Conservation (phyloP, 2,113 vertebrate species). For the Notarius lentiginosus region DNA sequence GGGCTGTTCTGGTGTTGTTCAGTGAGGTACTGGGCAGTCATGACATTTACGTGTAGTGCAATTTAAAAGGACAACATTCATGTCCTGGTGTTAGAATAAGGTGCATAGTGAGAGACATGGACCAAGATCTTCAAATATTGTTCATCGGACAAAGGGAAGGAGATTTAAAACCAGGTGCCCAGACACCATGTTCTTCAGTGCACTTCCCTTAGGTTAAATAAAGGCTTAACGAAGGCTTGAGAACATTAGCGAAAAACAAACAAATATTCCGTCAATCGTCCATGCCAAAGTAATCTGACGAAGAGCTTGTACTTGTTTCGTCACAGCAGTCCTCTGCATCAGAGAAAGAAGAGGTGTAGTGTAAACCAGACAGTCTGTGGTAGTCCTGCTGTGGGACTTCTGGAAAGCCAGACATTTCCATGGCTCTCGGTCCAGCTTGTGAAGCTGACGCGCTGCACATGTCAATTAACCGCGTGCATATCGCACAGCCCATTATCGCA, state of each 20-base stretch:
- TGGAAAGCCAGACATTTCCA: conserved; percentile 64
- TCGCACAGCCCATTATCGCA: conserved; percentile 62
- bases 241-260: background rate
- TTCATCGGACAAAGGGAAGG: background rate
- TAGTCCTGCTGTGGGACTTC: conserved; percentile 58
- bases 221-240: background rate
- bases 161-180: background rate
- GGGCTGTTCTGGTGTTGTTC: background rate
- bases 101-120: background rate
- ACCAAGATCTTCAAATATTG: background rate
- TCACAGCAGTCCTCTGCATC: conserved; percentile 66
- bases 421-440: conserved; percentile 50
- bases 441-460: conserved; percentile 62
- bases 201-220: background rate
- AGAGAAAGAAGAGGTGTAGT: conserved; percentile 69
- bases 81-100: background rate
- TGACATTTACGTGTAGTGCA: background rate
- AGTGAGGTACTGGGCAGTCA: background rate
- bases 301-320: conserved; percentile 60
- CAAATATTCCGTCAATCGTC: conserved; percentile 39
- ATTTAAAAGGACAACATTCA: background rate
- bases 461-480: conserved; percentile 71
- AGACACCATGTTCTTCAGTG: background rate
- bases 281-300: conserved; percentile 61
- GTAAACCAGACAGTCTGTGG: conserved; percentile 64